Evolutionary conservation across 2,797 vertebrate species (phyloP), one percentile per base, ranked within the genome.

Genomic region (Naso thynnoides): DNA sequence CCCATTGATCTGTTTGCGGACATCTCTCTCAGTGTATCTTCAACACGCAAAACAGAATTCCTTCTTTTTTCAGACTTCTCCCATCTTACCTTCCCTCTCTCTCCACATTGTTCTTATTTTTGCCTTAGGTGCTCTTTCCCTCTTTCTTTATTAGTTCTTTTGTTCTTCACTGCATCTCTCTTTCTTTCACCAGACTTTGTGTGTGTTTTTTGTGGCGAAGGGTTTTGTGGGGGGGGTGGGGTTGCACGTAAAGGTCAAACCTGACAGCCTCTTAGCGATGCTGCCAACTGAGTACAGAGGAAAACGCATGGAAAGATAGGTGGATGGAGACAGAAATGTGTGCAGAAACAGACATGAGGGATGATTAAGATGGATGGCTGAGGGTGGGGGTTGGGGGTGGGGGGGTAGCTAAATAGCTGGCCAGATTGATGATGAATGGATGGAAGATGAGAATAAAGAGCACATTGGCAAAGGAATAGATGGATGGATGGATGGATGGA

Each of bases 201-300:
- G 70, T 67, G 36, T 61, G 23, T 23, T 33, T 6, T 33, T 33
- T 33, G 15, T 53, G 68, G 27, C 52, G 58, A 47, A 42, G 54
- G 78, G 67, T 42, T 74, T 78, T 65, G n/a, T n/a, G 67, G 62
- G 70, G 31, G 62, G 16, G 31, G 11, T 11, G 48, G 53, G 61
- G 13, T 38, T 33, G 63, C 71, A 86, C 83, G 86, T 87, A 95
- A 95, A 95, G 94, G 94, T 94, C 93, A 94, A 81, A 81, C 79
- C 91, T 95, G 94, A 94, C 93, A 95, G 89, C 83, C 84, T 88
- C 91, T 93, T 92, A 93, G 85, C 82, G 70, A 75, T 52, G 81
- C 87, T 93, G 90, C 92, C 83, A 86, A 83, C 81, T 77, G 81
- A 33, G 67, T 47, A 63, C 65, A 71, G 76, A 85, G 50, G 74